Base-by-base conservation (phyloP, 2,113 vertebrate genomes). In the Myotis brandtii region DNA sequence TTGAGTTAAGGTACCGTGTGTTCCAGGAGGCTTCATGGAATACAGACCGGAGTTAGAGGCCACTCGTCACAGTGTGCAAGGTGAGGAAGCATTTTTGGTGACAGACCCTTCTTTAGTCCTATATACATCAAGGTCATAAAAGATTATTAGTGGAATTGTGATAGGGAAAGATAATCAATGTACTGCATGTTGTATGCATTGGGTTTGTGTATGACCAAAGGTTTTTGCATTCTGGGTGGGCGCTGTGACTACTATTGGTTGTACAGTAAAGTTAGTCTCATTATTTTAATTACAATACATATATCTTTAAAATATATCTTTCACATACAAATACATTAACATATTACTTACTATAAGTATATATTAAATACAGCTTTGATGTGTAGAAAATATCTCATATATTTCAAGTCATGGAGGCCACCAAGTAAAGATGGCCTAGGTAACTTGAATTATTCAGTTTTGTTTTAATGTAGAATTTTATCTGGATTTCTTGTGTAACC, bases 401-500 rank as follows among this genome's bases (percentile, higher is more conserved):
- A 59, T 92, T 23, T 89, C 66, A 21, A 93, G 23, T 62, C 59
- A 62, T 62, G 59, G 59, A 91, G 87, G 0, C 21, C 86, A 79
- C 75, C 40, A 62, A 70, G 20, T 59, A 67, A 92, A 89, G 52
- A 37, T 25, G 48, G 6, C 67, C 56, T 96, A 37, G 3, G 1
- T 66, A 77, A n/a, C 32, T 89, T 73, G 40, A 91, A 70, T 85
- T 62, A 84, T 25, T 64, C 18, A 43, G 48, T 86, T 93, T 86
- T 69, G 21, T 92, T 82, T 86, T 25, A 34, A 81, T 75, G 75
- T 64, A 48, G 73, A 92, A 32, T 91, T 95, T 94, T 84, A 11
- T 89, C 69, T 79, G 67, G n/a, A 86, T 91, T 59, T 54, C 67
- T 54, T 43, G 10, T 91, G 34, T 64, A 73, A 87, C 37, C 21